Conservation (phyloP, 2,113 vertebrate species). For the Nibea coibor region DNA sequence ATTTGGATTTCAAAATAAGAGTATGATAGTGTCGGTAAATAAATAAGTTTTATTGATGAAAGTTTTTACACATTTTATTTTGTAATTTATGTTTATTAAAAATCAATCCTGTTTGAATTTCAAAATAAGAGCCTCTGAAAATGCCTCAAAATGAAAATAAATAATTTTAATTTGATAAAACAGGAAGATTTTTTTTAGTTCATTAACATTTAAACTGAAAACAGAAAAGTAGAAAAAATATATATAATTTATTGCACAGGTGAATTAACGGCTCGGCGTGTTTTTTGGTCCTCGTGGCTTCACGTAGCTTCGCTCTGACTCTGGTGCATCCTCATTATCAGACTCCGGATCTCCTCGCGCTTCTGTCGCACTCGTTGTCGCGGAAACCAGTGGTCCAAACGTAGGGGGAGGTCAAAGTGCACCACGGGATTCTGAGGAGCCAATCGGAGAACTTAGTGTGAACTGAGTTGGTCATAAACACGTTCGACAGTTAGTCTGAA, state of each 20-base stretch:
- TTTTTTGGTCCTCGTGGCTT: neutral
- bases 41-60: neutral
- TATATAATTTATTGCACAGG: slow-evolving; percentile 24
- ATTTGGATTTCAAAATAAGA: neutral
- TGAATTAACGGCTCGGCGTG: slow-evolving; percentile 1
- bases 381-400: slow-evolving; percentile 92
- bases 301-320: slow-evolving; percentile 76
- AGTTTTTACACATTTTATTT: too few relatives aligned
- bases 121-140: neutral
- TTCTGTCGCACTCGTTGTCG: slow-evolving; percentile 90
- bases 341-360: slow-evolving; percentile 89
- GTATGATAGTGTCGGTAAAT: neutral
- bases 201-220: neutral
- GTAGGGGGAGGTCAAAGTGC: slow-evolving; percentile 89
- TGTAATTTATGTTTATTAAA: neutral
- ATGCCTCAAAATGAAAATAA: too few relatives aligned
- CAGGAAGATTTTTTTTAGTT: too few relatives aligned
- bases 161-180: neutral
- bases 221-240: neutral
- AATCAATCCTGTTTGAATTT: neutral
- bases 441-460: slow-evolving; percentile 48
- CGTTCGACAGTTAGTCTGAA: too few relatives aligned
- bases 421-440: slow-evolving; percentile 90
- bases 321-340: slow-evolving; percentile 90
- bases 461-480: too few relatives aligned